Conservation (phyloP, 1,140 invertebrate genomes). For the Conopomorpha cramerella region DNA sequence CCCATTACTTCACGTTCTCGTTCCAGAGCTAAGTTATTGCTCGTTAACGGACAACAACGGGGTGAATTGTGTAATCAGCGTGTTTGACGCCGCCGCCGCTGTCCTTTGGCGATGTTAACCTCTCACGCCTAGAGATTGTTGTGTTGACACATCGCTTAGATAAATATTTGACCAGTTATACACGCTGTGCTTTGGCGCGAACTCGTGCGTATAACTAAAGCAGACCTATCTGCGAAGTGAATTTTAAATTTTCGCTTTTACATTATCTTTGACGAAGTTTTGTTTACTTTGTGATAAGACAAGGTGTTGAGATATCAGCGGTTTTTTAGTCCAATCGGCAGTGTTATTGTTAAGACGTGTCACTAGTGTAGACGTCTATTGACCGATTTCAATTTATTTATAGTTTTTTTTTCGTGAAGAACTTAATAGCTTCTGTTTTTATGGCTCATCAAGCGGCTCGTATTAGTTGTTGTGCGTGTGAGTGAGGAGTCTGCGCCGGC, state of each 20-base stretch:
- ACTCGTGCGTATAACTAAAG: slow-evolving; percentile 14
- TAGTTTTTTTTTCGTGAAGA: no score
- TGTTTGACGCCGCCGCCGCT: no score
- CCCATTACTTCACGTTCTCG: slow-evolving; percentile 6
- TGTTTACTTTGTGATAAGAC: slow-evolving; percentile 8
- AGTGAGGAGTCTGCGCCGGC: slow-evolving; percentile 53
- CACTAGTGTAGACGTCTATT: no score
- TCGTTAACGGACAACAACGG: slow-evolving; percentile 13
- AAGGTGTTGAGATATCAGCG: slow-evolving; percentile 7
- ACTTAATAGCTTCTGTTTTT: no score
- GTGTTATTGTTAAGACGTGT: slow-evolving; percentile 1
- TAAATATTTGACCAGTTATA: slow-evolving; percentile 12
- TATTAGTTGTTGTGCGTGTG: slow-evolving; percentile 28
- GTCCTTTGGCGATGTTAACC: slow-evolving; percentile 10
- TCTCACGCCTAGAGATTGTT: slow-evolving; percentile 10
- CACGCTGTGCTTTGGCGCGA: slow-evolving; percentile 9
- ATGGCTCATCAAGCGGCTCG: no score
- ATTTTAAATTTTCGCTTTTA: no score
- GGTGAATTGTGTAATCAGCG: slow-evolving; percentile 17
- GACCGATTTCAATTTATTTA: background rate
- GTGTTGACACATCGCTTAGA: slow-evolving; percentile 12
- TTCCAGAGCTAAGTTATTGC: slow-evolving; percentile 5
- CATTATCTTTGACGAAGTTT: no score
- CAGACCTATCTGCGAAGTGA: background rate
- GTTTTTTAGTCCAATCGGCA: slow-evolving; percentile 10